Base-by-base conservation (phyloP, 37 sponge, comb jelly and placozoan species). In the Lycopodina hypogea region DNA sequence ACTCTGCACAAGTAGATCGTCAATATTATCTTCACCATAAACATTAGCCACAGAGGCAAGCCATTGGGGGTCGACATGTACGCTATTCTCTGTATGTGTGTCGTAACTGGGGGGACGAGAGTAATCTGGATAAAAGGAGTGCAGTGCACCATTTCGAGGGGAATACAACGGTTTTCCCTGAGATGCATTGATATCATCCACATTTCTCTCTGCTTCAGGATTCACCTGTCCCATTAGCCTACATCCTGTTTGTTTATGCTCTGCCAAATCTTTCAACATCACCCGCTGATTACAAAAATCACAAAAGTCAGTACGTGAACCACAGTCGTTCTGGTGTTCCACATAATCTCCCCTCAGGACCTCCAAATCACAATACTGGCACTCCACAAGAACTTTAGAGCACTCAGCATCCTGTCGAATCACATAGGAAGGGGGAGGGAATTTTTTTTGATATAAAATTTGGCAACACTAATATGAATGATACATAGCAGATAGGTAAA, bases 281-380 rank as follows among this genome's bases (percentile, higher is more conserved):
- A 93, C 80, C 15, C 79, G 53, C 56, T 34, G 70, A 51, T 72
- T 58, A 40, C 93, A 93, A 18, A 64, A 18, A 32, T 85, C 77
- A 71, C 93, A 93, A 19, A 75, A 39, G 42, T 93, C 90, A 26
- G 93, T 93, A 6, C 93, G 86, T 56, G 80, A 79, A 22, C 93
- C 93, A 77, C 93, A 93, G 3, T 37, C 56, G 14, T 83, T 69
- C 28, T 57, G 48, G 50, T 93, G 93, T 37, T 88, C 78, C 3
- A n/a, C 41, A 53, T 75, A 82, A 29, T 81, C 83, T n/a, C 14
- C 15, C 19, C 65, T 48, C 68, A 58, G 32, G 15, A 88, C 53
- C n/a, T 87, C 83, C 0, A 88, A 72, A 65, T 85, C 69, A 76
- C 93, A 93, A 67, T 82, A 93, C 24, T 72, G 6, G 65, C 93